Conservation (phyloP, 2,888 invertebrate species). For the Perdita meconis region DNA sequence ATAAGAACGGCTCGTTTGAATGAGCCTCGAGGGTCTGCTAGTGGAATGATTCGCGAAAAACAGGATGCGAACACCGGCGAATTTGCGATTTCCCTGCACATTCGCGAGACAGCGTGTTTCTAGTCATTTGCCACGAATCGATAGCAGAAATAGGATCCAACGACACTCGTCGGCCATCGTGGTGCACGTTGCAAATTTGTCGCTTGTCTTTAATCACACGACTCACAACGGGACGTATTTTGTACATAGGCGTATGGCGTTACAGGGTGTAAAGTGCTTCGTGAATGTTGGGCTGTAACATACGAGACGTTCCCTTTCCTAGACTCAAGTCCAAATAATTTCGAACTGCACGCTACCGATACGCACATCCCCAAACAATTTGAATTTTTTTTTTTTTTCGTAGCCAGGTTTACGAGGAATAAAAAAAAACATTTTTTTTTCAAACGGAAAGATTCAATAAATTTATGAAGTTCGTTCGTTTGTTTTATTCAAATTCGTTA, state of each 20-base stretch:
- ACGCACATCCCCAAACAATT: not conserved
- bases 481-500: too few relatives aligned
- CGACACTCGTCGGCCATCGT: not conserved
- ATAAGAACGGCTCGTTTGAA: not conserved
- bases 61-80: not conserved
- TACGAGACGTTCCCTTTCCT: not conserved
- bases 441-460: too few relatives aligned
- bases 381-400: not conserved
- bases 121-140: constrained; percentile 27
- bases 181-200: too few relatives aligned
- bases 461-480: too few relatives aligned
- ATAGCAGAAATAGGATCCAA: not conserved
- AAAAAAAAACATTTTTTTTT: too few relatives aligned
- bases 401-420: too few relatives aligned
- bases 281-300: not conserved
- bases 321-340: not conserved
- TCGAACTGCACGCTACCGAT: not conserved
- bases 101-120: constrained; percentile 21
- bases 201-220: too few relatives aligned
- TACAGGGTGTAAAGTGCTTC: constrained; percentile 24
- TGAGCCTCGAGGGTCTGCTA: not conserved
- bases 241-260: constrained; percentile 11
- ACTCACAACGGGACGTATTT: not conserved
- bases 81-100: not conserved
- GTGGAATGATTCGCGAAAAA: not conserved